Evolutionary conservation across 2,888 invertebrate genomes (phyloP).

Genomic region (Artemia sinica): DNA sequence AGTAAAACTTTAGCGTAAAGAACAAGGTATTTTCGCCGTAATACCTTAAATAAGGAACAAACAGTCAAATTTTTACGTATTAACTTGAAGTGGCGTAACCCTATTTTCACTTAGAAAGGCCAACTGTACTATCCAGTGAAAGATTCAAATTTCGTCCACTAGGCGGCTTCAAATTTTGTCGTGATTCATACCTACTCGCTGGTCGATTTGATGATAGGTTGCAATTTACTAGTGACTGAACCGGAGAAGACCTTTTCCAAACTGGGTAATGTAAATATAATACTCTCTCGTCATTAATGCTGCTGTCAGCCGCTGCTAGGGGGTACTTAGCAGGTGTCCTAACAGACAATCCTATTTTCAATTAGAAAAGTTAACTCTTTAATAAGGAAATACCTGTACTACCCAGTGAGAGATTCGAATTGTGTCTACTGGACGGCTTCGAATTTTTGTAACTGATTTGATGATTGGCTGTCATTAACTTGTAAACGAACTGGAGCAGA

Average conservation of each 20-base stretch:
- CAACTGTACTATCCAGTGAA: slow-evolving; percentile 73
- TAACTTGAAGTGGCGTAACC: too few relatives aligned
- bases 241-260: slow-evolving; percentile 28
- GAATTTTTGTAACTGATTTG: slow-evolving; percentile 48
- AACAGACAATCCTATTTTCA: too few relatives aligned
- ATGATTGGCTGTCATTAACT: slow-evolving; percentile 56
- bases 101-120: too few relatives aligned
- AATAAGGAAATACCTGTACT: slow-evolving; percentile 48
- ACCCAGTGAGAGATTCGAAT: slow-evolving; percentile 74
- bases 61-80: too few relatives aligned
- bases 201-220: slow-evolving; percentile 68
- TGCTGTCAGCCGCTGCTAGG: too few relatives aligned
- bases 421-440: slow-evolving; percentile 81
- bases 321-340: too few relatives aligned
- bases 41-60: too few relatives aligned
- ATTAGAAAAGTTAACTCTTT: too few relatives aligned
- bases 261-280: slow-evolving; percentile 35
- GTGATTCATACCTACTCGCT: slow-evolving; percentile 39
- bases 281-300: slow-evolving; percentile 63
- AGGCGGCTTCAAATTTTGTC: slow-evolving; percentile 48
- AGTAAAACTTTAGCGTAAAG: too few relatives aligned
- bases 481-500: slow-evolving; percentile 26
- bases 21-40: too few relatives aligned
- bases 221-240: slow-evolving; percentile 33
- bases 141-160: slow-evolving; percentile 82